A percentile compares a stretch with the other conserved stretches of the same genome.
phyloP scores from a whole-genome alignment of 2,797 vertebrate genomes.

The Sciurus carolinensis region DNA sequence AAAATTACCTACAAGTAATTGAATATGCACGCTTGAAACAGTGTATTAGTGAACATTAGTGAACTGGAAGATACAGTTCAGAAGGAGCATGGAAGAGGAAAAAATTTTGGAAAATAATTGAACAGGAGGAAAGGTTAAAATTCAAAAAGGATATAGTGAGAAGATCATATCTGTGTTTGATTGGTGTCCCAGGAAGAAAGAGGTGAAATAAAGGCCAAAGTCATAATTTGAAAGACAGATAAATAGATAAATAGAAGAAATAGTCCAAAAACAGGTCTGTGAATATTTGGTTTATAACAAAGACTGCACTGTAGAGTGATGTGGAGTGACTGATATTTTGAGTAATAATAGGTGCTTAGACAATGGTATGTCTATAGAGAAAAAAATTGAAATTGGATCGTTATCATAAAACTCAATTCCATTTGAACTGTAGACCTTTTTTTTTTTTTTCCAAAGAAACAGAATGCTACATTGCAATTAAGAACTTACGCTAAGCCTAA shows the following conservation, averaged over 20 bases:
- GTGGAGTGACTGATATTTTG: slow-evolving; percentile 23
- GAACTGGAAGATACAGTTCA: neutral
- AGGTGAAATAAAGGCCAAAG: neutral
- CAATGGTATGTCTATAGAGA: neutral
- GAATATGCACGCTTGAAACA: neutral
- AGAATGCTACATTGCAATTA: slow-evolving; percentile 20
- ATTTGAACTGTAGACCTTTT: neutral
- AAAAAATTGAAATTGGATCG: slow-evolving; percentile 9
- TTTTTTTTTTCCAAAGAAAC: too few species aligned
- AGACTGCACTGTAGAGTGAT: neutral
- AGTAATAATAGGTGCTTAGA: neutral
- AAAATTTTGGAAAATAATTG: neutral
- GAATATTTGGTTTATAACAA: neutral
- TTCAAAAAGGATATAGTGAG: neutral
- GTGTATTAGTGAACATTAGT: slow-evolving; percentile 4
- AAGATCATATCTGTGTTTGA: slow-evolving; percentile 17
- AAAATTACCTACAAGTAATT: neutral
- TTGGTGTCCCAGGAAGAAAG: neutral
- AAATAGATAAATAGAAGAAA: neutral
- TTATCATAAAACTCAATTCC: neutral
- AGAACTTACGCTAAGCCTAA: neutral
- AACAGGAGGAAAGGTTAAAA: neutral
- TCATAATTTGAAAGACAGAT: neutral
- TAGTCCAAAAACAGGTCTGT: neutral
- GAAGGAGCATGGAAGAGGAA: neutral